Evolutionary conservation across 2,113 vertebrate genomes (phyloP).

Genomic region (Coracopsis vasa): DNA sequence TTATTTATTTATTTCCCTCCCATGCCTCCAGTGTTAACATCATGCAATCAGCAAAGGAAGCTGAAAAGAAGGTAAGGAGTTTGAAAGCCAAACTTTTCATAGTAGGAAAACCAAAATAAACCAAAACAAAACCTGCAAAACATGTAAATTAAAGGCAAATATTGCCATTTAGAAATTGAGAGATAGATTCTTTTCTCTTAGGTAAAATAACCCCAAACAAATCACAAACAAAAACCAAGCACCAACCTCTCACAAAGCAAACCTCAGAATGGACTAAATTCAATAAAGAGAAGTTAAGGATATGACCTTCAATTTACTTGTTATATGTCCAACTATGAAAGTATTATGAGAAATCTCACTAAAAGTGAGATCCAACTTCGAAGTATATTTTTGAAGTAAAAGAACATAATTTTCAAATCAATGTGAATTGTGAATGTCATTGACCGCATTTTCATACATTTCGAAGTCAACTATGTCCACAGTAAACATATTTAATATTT

Average conservation of each 20-base stretch:
- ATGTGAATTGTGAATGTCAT: background rate
- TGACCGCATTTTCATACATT: background rate
- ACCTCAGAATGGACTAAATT: background rate
- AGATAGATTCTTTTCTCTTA: background rate
- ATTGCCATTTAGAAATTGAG: background rate
- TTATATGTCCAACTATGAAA: background rate
- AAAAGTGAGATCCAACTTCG: background rate
- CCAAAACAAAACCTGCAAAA: background rate
- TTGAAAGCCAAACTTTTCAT: background rate
- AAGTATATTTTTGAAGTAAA: background rate
- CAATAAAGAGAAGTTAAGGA: background rate
- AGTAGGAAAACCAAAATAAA: background rate
- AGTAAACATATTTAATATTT: background rate
- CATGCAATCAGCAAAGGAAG: background rate
- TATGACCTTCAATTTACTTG: background rate
- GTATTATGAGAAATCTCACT: background rate
- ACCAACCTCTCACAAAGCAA: background rate
- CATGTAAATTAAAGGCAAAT: background rate
- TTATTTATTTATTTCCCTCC: background rate
- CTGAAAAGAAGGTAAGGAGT: background rate
- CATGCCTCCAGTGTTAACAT: background rate
- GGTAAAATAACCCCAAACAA: background rate
- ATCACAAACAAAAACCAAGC: background rate
- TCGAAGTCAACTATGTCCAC: background rate
- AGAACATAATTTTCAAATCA: background rate